phyloP scores from a whole-genome alignment of 2,797 vertebrate genomes.

The Siniperca scherzeri region DNA sequence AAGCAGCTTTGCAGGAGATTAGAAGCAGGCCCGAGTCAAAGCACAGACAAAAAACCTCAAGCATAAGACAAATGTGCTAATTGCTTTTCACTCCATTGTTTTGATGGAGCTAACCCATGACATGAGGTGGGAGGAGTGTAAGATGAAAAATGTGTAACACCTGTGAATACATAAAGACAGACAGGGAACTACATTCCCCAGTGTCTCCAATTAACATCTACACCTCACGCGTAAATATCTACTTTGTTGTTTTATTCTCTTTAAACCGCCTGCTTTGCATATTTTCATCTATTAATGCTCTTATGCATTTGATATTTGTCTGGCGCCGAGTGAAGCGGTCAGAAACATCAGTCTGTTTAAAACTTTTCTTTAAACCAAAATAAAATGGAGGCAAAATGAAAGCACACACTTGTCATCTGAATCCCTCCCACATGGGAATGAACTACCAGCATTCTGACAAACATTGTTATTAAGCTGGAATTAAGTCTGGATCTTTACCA shows the following conservation, averaged over 20 bases:
- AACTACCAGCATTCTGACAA: conserved; percentile 45
- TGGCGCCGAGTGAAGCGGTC: conserved; percentile 13
- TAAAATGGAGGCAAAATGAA: conserved; percentile 41
- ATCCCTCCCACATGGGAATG: conserved; percentile 43
- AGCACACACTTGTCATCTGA: conserved; percentile 35
- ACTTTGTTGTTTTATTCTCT: conserved; percentile 36
- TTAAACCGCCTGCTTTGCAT: conserved; percentile 35
- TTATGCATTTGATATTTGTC: conserved; percentile 32
- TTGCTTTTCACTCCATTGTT: conserved; percentile 45
- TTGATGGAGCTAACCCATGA: conserved; percentile 19
- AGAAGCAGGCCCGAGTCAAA: conserved; percentile 26
- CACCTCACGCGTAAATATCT: conserved; percentile 12
- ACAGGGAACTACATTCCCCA: conserved; percentile 1
- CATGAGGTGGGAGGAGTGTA: conserved; percentile 11
- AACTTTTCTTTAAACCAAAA: conserved; percentile 32
- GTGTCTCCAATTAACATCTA: conserved; percentile 35
- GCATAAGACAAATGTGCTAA: conserved; percentile 52
- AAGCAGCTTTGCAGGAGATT: conserved; percentile 71
- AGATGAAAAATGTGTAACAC: conserved; percentile 26
- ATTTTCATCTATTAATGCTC: conserved; percentile 27
- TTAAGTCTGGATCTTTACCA: conserved; percentile 65
- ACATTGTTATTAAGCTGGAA: conserved; percentile 60
- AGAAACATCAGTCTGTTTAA: conserved; percentile 19
- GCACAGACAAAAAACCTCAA: conserved; percentile 28
- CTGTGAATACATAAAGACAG: conserved; percentile 18